Base-by-base conservation (phyloP, 2,797 vertebrate species). In the Balearica regulorum region DNA sequence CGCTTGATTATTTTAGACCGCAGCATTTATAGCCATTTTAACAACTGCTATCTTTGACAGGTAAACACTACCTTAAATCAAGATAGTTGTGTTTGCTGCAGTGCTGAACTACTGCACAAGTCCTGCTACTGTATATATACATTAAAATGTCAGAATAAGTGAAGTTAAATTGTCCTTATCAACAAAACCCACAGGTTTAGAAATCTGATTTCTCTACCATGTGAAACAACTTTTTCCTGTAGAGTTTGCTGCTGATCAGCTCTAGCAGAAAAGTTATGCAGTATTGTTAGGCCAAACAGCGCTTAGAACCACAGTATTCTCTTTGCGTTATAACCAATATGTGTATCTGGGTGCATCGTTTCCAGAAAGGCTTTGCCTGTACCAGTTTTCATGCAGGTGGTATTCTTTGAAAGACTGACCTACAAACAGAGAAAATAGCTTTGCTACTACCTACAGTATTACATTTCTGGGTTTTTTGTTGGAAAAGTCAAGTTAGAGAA, bases 301-400 rank as follows among this genome's bases (percentile, higher is more conserved):
- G 5, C 77, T 94, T 94, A 22, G 17, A 92, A 29, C 6, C 71
- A 21, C 6, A 1, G 60, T 66, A 33, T 46, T 70, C 10, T 2
- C 0, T 77, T 66, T 49, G 25, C 24, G 3, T 91, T 76, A 48
- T 61, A 55, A 60, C 37, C n/a, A 43, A 6, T 62, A 8, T 0
- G 0, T 53, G 2, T 66, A 20, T 68, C 16, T 43, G 18, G 60
- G 31, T 7, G 14, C 1, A 3, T 44, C 5, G 10, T 15, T 81
- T 69, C 11, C 17, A 58, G n/a, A 65, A 72, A 46, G 26, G 12
- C 54, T 83, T 88, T 0, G 0, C 7, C 9, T 71, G 1, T 51
- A 39, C 5, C 4, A 13, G 10, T 51, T 69, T 68, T 94, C 37
- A 14, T 18, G 3, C 26, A 39, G 31, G 6, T 48, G 10, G 3